Conservation (phyloP, 2,797 vertebrate genomes). For the Corythornis leucogaster region DNA sequence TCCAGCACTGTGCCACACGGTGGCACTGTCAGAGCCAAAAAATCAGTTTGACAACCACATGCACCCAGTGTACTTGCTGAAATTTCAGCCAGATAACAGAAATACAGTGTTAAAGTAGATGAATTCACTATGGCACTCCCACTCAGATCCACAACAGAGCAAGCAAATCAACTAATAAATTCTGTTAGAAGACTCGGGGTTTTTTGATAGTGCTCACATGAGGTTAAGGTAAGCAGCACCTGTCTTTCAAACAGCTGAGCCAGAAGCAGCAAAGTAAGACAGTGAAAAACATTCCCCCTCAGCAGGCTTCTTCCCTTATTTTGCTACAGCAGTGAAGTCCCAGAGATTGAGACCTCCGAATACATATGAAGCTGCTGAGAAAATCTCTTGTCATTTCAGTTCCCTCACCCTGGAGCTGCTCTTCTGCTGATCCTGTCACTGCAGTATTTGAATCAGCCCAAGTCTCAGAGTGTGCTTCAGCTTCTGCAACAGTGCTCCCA, state of each 20-base stretch:
- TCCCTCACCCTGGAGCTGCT: not conserved
- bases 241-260: not conserved
- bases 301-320: not conserved
- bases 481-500: not conserved
- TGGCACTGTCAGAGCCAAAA: not conserved
- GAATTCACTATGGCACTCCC: not conserved
- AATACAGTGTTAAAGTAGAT: not conserved
- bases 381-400: not conserved
- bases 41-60: not conserved
- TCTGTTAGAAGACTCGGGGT: not conserved
- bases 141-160: not conserved
- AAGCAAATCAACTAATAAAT: not conserved
- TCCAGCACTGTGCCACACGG: not conserved
- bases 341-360: not conserved
- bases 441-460: not conserved
- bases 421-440: not conserved
- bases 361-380: not conserved
- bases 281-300: not conserved
- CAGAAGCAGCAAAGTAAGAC: not conserved
- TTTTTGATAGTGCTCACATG: not conserved
- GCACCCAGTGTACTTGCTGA: fast-evolving
- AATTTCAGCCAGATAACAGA: not conserved
- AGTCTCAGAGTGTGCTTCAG: fast-evolving
- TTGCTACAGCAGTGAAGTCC: not conserved
- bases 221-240: not conserved